phyloP scores from a whole-genome alignment of 2,797 vertebrate species.

The Manis crassicaudata region DNA sequence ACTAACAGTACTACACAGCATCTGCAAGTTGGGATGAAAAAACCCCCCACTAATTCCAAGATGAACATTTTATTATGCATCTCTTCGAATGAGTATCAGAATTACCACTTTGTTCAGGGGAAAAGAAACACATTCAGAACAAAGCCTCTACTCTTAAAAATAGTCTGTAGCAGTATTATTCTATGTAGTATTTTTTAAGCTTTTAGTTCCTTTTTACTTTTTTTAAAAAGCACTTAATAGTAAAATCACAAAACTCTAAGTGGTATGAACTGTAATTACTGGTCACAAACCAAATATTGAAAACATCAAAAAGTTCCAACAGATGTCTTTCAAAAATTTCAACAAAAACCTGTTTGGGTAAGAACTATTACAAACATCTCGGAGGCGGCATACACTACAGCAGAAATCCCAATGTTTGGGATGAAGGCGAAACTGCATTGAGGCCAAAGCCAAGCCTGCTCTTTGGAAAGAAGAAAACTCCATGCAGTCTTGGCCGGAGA shows the following conservation, averaged over 20 bases:
- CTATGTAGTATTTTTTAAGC: not conserved
- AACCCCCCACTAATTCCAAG: not conserved
- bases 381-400: not conserved
- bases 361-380: not conserved
- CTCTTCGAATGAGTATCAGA: not conserved
- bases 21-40: not conserved
- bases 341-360: not conserved
- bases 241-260: not conserved
- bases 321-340: not conserved
- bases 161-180: not conserved
- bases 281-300: not conserved
- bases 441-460: not conserved
- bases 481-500: rapidly evolving
- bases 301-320: not conserved
- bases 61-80: not conserved
- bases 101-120: not conserved
- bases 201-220: not conserved
- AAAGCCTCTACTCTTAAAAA: not conserved
- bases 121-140: not conserved
- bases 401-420: not conserved
- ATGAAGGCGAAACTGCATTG: not conserved
- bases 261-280: not conserved
- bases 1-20: not conserved
- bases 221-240: not conserved
- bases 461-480: not conserved